Percentiles rank a stretch among this genome's conserved stretches.
phyloP scores from a whole-genome alignment of 2,797 vertebrate genomes.

The Martes flavigula region DNA sequence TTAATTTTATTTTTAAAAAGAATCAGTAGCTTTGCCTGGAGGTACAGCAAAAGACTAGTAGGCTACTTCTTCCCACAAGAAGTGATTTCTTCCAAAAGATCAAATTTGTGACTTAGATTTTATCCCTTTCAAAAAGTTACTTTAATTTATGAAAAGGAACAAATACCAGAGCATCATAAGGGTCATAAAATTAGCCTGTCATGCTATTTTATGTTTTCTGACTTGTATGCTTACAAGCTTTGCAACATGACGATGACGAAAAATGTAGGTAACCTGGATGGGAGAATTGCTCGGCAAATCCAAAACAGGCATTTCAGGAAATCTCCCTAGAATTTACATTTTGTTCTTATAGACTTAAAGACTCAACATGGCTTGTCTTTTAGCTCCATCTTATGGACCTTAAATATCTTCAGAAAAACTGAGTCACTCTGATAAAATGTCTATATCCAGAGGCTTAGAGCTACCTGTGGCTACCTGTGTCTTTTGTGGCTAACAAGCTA shows the following conservation, averaged over 20 bases:
- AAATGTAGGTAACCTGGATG: neutral
- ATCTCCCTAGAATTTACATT: neutral
- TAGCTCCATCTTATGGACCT: neutral
- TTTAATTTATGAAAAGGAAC: neutral
- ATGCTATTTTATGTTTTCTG: neutral
- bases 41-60: neutral
- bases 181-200: neutral
- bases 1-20: conserved; percentile 14
- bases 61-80: neutral
- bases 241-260: neutral
- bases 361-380: neutral
- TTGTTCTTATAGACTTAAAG: neutral
- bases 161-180: neutral
- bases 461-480: too few species aligned
- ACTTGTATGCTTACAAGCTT: neutral
- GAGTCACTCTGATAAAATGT: neutral
- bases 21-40: neutral
- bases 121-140: neutral
- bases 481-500: conserved; percentile 26
- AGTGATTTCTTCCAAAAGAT: neutral
- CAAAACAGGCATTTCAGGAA: neutral
- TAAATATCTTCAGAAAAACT: neutral
- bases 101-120: conserved; percentile 18
- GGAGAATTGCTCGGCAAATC: neutral
- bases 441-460: neutral